Conservation (phyloP, 2,113 vertebrate genomes). For the Dasyprocta punctata region DNA sequence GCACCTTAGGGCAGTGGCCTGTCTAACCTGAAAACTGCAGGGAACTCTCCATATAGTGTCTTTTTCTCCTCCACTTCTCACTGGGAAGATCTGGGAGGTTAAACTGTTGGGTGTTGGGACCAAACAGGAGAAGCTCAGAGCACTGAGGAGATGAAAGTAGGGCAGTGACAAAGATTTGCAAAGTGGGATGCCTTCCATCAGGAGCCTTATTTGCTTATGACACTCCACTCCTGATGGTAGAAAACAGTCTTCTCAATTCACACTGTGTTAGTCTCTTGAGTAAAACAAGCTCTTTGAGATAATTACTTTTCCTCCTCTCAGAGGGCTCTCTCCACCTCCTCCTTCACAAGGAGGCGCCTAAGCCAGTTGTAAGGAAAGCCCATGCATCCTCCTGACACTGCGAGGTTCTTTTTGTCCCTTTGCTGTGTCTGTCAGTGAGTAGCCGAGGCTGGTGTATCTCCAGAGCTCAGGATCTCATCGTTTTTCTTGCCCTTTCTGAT, state of each 20-base stretch:
- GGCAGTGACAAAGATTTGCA: not conserved
- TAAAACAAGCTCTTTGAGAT: not conserved
- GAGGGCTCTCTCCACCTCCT: not conserved
- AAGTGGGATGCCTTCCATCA: rapidly evolving
- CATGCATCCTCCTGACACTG: not conserved
- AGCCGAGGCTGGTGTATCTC: not conserved
- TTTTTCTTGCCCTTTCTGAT: not conserved
- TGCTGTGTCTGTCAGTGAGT: not conserved
- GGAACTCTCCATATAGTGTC: not conserved
- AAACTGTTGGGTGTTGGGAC: not conserved
- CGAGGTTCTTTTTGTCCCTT: not conserved
- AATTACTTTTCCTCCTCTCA: not conserved
- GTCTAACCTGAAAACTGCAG: not conserved
- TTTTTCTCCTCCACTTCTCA: not conserved
- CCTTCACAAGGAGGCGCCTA: not conserved
- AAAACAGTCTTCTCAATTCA: not conserved
- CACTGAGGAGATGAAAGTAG: not conserved
- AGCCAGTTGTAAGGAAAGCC: not conserved
- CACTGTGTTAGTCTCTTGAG: not conserved
- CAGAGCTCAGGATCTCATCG: too few relatives aligned
- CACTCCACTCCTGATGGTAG: not conserved
- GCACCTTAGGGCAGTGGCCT: not conserved
- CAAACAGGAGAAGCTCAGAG: not conserved
- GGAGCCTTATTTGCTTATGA: not conserved
- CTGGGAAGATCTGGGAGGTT: not conserved